Evolutionary conservation across 2,113 vertebrate species (phyloP), one percentile per base, ranked within the genome.

Genomic region (Hydropotes inermis): DNA sequence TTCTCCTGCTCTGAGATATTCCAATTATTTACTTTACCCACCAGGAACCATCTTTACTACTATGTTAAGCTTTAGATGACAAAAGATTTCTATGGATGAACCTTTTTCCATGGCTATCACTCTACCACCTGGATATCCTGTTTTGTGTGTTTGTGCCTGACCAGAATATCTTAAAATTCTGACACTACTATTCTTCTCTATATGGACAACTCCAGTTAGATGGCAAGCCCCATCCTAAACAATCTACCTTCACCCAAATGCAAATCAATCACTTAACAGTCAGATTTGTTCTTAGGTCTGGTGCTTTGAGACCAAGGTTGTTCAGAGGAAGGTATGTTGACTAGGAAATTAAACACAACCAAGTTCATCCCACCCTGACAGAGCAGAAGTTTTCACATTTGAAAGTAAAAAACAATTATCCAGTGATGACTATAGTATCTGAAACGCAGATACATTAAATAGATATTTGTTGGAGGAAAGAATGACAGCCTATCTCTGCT

Each of bases 381-480:
- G 39, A 85, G 47, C 10, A 88, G 36, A 76, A 13, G 8, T 17
- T n/a, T 87, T 92, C 76, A 60, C 15, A 50, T 92, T 89, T 82
- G 50, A 97, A 97, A 92, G 36, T 74, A 92, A 89, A 81, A 95
- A 21, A 50, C 21, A 95, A 79, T 58, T 58, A 81, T 21, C 39
- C 19, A 92, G 16, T 39, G 21, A 96, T 47, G 6, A 50, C 47
- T 91, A 45, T 1, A 64, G 4, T 57, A 91, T 64, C 16, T 95
- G 45, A 95, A 74, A 87, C 16, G 61, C 9, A 84, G 6, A 70
- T 50, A 16, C 1, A 39, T 43, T 76, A 64, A 82, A 64, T 58
- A 64, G 45, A 61, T 3, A 55, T 87, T 64, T 64, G 7, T 33
- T 58, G 33, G 83, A 61, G 30, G 25, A 97, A 93, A 92, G n/a